Base-by-base conservation (phyloP, 2,797 vertebrate species). In the Sylvilagus floridanus region DNA sequence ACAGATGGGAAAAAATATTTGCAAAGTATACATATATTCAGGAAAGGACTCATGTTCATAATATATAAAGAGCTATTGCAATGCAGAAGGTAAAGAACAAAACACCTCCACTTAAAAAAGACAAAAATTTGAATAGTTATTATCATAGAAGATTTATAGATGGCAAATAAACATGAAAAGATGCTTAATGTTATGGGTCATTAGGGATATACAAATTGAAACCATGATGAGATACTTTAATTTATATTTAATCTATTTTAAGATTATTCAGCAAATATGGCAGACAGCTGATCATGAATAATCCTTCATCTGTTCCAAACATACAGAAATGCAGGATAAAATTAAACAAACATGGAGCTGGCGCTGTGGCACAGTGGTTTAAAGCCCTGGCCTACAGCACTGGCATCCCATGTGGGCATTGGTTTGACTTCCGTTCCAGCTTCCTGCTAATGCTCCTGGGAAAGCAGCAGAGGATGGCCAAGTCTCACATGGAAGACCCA, bases 31-130 rank as follows among this genome's bases (percentile, higher is more conserved):
- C 62, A 60, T 30, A 57, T 17, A 57, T 16, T 14, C 26, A 8
- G 66, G 37, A 88, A 93, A 54, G 57, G 65, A 88, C 60, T 78
- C 79, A 30, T 60, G 19, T 91, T 68, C 71, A 93, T 50, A 68
- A 73, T 85, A 71, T 76, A 14, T 86, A 86, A 94, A 92, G 35
- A 84, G 30, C 4, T 4, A 35, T 17, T 77, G 22, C 1, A 78
- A 68, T 75, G 92, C 52, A 89, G 32, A 22, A 72, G 12, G 50
- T 81, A 68, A 87, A 76, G 90, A 9, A 50, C 13, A 72, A 47
- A 86, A 62, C 32, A 81, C 69, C 1, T 86, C 32, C 42, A 37
- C 54, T 82, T 35, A 69, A 83, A 84, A 93, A 26, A n/a, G 12
- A 3, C 65, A 85, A 63, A 57, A 2, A 73, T 63, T 72, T 92